Evolutionary conservation across 1,140 invertebrate species (phyloP).

Genomic region (Formica selysi): DNA sequence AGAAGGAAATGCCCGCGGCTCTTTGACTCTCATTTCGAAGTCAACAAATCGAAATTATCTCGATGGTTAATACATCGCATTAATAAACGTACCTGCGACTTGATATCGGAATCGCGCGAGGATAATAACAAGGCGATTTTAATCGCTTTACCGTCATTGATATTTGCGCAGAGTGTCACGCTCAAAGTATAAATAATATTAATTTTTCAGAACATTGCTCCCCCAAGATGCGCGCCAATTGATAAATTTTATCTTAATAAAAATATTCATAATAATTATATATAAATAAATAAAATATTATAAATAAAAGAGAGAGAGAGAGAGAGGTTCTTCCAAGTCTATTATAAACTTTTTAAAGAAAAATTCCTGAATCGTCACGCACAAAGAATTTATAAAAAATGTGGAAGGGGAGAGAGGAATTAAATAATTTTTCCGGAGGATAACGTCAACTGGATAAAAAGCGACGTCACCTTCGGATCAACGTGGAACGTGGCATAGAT

Average conservation of each 20-base stretch:
- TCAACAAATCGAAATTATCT: conserved; percentile 27
- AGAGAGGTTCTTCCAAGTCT: neutral
- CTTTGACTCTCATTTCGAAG: conserved; percentile 28
- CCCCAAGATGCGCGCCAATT: neutral
- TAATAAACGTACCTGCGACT: conserved; percentile 29
- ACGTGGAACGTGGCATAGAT: conserved; percentile 24
- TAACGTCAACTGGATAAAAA: conserved; percentile 4
- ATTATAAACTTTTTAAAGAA: neutral
- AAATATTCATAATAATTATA: neutral
- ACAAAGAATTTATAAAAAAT: neutral
- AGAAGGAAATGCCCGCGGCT: conserved; percentile 19
- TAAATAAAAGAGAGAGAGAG: neutral
- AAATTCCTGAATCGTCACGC: neutral
- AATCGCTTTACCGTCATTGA: neutral
- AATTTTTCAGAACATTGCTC: neutral
- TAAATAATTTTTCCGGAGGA: neutral
- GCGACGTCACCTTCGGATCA: conserved; percentile 3
- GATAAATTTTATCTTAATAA: neutral
- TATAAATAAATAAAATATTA: neutral
- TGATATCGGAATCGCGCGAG: conserved; percentile 6
- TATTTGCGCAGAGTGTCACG: neutral
- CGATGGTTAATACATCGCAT: conserved; percentile 23
- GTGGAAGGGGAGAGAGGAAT: neutral
- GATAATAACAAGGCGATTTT: conserved; percentile 5
- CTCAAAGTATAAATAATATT: neutral